These are phyloP conservation scores for chimpanzee (Pan troglodytes) DNA, from an alignment of 2,113 vertebrate genomes.

Conservation along the genomic window NHGRI_mPanTro3-v2.1_pri NC_072411.2:144123501-144124000, in stretches of 20 bases:
- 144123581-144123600: not conserved
- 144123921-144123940: too few species aligned
- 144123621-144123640: rapidly evolving
- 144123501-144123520: not conserved
- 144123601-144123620: not conserved
- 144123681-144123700: rapidly evolving
- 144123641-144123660: not conserved
- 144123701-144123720: not conserved
- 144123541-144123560: rapidly evolving
- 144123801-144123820: rapidly evolving
- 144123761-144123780: not conserved
- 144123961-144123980: too few species aligned
- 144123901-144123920: too few species aligned
- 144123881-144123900: too few species aligned
- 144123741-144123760: rapidly evolving
- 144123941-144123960: too few species aligned
- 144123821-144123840: not conserved
- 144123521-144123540: not conserved
- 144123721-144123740: rapidly evolving
- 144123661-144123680: not conserved
- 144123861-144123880: too few species aligned
- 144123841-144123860: too few species aligned
- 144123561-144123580: not conserved
- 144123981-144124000: too few species aligned
- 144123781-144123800: not conserved